Base-by-base conservation (phyloP, 2,113 vertebrate genomes). In the Ophiodon elongatus region DNA sequence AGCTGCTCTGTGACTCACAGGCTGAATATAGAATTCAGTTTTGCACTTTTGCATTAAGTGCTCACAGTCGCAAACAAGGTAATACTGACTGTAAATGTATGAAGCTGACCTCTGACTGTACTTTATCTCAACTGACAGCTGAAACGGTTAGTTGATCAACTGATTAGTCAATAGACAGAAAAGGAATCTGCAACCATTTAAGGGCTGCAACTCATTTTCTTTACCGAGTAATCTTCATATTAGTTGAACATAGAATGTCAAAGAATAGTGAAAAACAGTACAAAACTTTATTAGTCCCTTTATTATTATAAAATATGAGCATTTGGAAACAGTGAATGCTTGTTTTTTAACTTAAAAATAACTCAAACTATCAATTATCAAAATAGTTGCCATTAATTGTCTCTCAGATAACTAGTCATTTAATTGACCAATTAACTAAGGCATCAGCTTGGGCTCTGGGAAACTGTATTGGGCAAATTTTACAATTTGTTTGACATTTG, bases 1-100 rank as follows among this genome's bases (percentile, higher is more conserved):
- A 63, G 52, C 54, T 27, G 73, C 63, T 66, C 67, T 25, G 23
- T 83, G 82, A 91, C 50, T 80, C 81, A 88, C 33, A 73, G 31
- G 37, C 56, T 85, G 56, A 76, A 73, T 79, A 37, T n/a, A 47
- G 13, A 73, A 7, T 52, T 33, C 33, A 33, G 60, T 59, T 72
- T 72, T 43, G 13, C 57, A 21, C 19, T 9, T 82, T 27, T 37
- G 14, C 52, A 71, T 80, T 83, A 33, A 64, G 25, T 43, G 60
- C 59, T 67, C 29, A 35, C 8, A 60, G 39, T 50, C 59, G 43
- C 54, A 57, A 69, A 82, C 21, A 39, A 62, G 7, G 33, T 19
- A 8, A 14, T 50, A 5, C 21, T 73, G 29, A 41, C 15, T 78
- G 23, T 69, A 47, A 63, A 63, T 50, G 2, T 45, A 39, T 25